These are phyloP conservation scores for Gracilinanus agilis DNA, from an alignment of 2,113 vertebrate genomes.

Conservation along the genomic window DNA sequence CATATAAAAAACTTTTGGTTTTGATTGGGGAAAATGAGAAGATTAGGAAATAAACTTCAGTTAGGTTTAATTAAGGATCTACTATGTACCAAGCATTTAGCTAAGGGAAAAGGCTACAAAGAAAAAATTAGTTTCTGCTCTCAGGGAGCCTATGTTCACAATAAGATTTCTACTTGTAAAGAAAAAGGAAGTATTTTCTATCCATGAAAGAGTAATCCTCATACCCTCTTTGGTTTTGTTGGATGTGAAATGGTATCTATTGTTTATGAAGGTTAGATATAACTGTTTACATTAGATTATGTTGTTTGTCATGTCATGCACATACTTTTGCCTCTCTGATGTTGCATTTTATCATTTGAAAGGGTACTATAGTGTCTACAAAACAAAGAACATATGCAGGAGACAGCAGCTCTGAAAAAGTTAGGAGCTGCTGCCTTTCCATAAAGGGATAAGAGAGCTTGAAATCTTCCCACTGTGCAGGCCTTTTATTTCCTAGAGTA, in stretches of 20 bases:
- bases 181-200: neutral
- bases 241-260: neutral
- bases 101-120: neutral
- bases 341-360: neutral
- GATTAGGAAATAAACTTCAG: neutral
- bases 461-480: slow-evolving; percentile 38
- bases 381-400: neutral
- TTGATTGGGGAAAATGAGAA: neutral
- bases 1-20: neutral
- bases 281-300: neutral
- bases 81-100: neutral
- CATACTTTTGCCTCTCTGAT: neutral
- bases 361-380: neutral
- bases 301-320: neutral
- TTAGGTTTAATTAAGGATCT: neutral
- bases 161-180: neutral
- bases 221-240: neutral
- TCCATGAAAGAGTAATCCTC: neutral
- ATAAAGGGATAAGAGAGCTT: slow-evolving; percentile 21
- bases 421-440: neutral
- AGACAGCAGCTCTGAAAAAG: neutral
- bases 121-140: neutral
- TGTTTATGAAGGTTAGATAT: neutral
- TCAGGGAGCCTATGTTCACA: neutral
- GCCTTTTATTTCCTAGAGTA: slow-evolving; percentile 45